Evolutionary conservation across 2,888 invertebrate species (phyloP).

Genomic region (Lathronympha strigana): DNA sequence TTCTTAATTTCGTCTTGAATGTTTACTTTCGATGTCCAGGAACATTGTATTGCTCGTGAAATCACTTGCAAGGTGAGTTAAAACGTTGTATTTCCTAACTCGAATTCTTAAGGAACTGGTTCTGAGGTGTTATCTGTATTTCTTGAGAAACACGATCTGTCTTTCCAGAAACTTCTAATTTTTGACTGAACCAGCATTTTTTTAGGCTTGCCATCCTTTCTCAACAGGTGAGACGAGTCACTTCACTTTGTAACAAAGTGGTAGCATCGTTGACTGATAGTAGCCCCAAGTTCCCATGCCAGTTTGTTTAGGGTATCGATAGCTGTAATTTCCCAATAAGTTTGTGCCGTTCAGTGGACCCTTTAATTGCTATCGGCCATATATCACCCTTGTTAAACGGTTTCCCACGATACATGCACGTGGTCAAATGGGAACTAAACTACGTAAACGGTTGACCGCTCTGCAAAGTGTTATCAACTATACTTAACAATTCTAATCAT

Average conservation of each 20-base stretch:
- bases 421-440: slow-evolving; percentile 49
- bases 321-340: slow-evolving; percentile 62
- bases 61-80: too few relatives aligned
- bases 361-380: slow-evolving; percentile 73
- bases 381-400: slow-evolving; percentile 75
- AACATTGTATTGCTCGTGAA: too few relatives aligned
- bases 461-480: slow-evolving; percentile 11
- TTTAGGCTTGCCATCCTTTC: not conserved
- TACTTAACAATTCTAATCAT: too few relatives aligned
- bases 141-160: not conserved
- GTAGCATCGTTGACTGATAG: slow-evolving; percentile 8
- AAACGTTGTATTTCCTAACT: too few relatives aligned
- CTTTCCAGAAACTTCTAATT: too few relatives aligned
- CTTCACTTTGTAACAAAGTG: not conserved
- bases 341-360: slow-evolving; percentile 44
- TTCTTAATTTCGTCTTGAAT: too few relatives aligned
- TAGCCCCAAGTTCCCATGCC: slow-evolving; percentile 54
- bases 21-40: not conserved
- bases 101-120: too few relatives aligned
- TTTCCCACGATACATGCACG: slow-evolving; percentile 70
- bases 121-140: too few relatives aligned
- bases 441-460: slow-evolving; percentile 23
- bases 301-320: slow-evolving; percentile 50
- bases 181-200: too few relatives aligned
- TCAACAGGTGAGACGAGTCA: not conserved